Percentiles rank a stretch among this genome's conserved stretches.
phyloP scores from a whole-genome alignment of 2,888 invertebrate species.

The Stictocephala bisonia region DNA sequence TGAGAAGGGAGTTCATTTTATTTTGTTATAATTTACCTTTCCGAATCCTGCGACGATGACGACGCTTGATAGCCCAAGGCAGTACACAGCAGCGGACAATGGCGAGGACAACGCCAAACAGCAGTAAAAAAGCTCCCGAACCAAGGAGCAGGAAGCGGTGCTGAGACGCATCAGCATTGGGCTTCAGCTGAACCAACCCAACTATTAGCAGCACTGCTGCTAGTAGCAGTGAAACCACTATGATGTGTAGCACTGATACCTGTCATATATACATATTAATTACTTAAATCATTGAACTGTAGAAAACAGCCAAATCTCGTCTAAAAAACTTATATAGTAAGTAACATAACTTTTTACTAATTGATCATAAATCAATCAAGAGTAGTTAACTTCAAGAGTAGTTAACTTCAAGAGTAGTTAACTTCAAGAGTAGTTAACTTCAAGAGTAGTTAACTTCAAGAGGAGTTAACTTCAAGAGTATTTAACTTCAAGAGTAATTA shows the following conservation, averaged over 20 bases:
- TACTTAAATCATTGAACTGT: no score
- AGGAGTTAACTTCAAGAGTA: no score
- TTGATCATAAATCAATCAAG: not conserved
- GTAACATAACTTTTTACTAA: not conserved
- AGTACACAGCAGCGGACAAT: constrained; percentile 76
- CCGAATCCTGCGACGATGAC: constrained; percentile 40
- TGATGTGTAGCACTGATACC: constrained; percentile 79
- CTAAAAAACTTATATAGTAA: no score
- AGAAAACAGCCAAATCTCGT: no score
- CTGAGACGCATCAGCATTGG: constrained; percentile 80
- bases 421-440: no score
- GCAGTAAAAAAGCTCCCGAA: constrained; percentile 73
- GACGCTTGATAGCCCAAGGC: constrained; percentile 54
- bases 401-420: no score
- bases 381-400: no score
- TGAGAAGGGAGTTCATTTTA: no score
- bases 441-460: no score
- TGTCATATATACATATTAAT: constrained; percentile 62
- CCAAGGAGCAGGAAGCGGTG: constrained; percentile 77
- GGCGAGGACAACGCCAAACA: constrained; percentile 73
- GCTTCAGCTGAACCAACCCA: constrained; percentile 80
- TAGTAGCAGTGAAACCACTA: constrained; percentile 78
- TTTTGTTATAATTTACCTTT: no score
- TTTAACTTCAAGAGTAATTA: no score
- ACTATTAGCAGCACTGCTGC: constrained; percentile 81